Evolutionary conservation across 2,888 invertebrate species (phyloP), one percentile per base, ranked within the genome.

Genomic region (Xestia xanthographa): DNA sequence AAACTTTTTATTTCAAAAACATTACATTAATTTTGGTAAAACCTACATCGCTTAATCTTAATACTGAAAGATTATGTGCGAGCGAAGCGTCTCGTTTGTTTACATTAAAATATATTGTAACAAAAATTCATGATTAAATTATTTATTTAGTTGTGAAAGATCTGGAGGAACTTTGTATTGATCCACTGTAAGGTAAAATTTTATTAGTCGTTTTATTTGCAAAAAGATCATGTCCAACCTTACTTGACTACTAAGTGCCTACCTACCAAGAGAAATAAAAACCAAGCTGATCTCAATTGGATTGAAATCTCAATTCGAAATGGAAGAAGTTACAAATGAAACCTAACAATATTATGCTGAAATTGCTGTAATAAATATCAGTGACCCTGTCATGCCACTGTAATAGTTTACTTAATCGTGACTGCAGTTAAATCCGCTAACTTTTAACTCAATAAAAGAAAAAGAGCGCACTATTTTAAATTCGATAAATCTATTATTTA

Each of bases 401-500:
- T 62, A 43, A 76, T 60, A 50, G 22, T 66, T 76, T 34, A 76
- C 6, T 67, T 26, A 26, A 34, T 34, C 66, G 66, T 75, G 75
- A 62, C 70, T 38, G 20, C 34, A 34, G 29, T 34, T 53, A 69
- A 75, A 75, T 65, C 43, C 53, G 43, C 60, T 5, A 60, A 75
- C 34, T 17, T 48, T 53, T 29, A 4, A 63, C 20, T 53, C 17
- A 4, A 2, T 38, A 74, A 63, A 74, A 66, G 17, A 80, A 80
- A 80, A 43, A 22, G 45, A 26, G 26, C 4, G 41, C 9, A 50
- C n/a, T 58, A 71, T 76, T 71, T 38, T 26, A 80, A 75, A 80
- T 62, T 67, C 34, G n/a, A 38, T 29, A 63, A 80, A 70, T 71
- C 68, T 72, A 56, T 68, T 75, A 81, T 81, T 45, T 20, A 56